These are phyloP conservation scores for Pterophyllum scalare DNA, from an alignment of 2,113 vertebrate genomes.

Conservation along the genomic window DNA sequence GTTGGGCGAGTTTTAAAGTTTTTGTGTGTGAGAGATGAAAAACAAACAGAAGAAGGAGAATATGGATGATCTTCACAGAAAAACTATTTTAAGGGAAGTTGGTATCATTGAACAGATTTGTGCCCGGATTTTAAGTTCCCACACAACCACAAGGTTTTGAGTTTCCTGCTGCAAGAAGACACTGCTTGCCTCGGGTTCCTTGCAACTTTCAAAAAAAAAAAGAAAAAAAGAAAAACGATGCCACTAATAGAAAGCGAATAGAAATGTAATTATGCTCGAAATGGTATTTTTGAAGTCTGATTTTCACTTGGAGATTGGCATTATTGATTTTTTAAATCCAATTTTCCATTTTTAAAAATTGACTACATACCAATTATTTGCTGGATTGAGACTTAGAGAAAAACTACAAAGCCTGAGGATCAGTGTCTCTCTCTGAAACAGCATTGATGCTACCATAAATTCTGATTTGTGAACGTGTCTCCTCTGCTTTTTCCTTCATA, in stretches of 20 bases:
- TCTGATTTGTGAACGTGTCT: slow-evolving; percentile 53
- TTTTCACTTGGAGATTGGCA: slow-evolving; percentile 6
- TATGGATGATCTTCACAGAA: slow-evolving; percentile 6
- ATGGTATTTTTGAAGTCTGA: slow-evolving; percentile 12
- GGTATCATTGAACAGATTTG: slow-evolving; percentile 19
- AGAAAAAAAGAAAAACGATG: not conserved
- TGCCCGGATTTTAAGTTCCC: not conserved
- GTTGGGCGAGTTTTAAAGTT: not conserved
- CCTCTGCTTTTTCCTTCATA: slow-evolving; percentile 47
- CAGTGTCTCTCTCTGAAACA: slow-evolving; percentile 40
- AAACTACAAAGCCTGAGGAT: slow-evolving; percentile 35
- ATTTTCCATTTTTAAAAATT: slow-evolving; percentile 40
- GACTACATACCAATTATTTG: not conserved
- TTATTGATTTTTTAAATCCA: slow-evolving; percentile 45
- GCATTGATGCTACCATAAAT: slow-evolving; percentile 48
- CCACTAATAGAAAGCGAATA: not conserved
- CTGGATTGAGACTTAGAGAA: slow-evolving; percentile 39
- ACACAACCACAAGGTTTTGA: not conserved
- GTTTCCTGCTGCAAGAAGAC: slow-evolving; percentile 23
- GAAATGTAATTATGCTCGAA: not conserved
- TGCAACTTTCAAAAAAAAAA: not conserved
- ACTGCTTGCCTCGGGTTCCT: slow-evolving; percentile 4
- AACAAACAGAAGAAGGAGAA: slow-evolving; percentile 21
- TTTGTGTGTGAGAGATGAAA: slow-evolving; percentile 5
- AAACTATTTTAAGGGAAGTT: slow-evolving; percentile 4